A percentile compares a stretch with the other conserved stretches of the same genome.
These are phyloP conservation scores for Pseudocheirus occidentalis DNA, from an alignment of 2,797 vertebrate genomes.

Conservation along the genomic window DNA sequence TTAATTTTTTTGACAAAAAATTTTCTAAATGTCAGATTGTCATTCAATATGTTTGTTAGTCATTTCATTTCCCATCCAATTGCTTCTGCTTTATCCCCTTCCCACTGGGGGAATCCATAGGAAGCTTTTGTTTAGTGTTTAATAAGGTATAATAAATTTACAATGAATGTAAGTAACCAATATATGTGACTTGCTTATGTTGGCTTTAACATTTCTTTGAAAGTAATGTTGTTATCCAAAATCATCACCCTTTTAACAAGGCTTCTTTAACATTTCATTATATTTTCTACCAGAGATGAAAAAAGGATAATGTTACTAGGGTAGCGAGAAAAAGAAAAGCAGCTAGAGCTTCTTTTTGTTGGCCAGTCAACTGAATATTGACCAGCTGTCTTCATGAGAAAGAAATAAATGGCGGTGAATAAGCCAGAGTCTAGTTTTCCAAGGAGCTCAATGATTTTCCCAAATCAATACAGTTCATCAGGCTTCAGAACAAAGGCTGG, in stretches of 20 bases:
- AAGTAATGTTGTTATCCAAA: slow-evolving; percentile 42
- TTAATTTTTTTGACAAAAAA: slow-evolving; percentile 65
- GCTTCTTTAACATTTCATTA: slow-evolving; percentile 59
- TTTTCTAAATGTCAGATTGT: slow-evolving; percentile 31
- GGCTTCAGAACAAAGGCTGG: slow-evolving; percentile 87
- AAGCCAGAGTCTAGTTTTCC: slow-evolving; percentile 88
- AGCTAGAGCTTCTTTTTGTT: slow-evolving; percentile 83
- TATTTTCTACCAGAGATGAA: slow-evolving; percentile 67
- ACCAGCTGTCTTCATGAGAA: slow-evolving; percentile 87
- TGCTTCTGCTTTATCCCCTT: neutral
- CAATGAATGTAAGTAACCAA: neutral
- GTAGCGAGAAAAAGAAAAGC: slow-evolving; percentile 80
- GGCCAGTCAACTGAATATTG: slow-evolving; percentile 86
- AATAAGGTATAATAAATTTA: neutral
- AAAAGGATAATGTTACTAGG: slow-evolving; percentile 76
- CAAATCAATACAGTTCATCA: slow-evolving; percentile 88
- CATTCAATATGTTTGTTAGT: neutral
- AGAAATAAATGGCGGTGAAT: slow-evolving; percentile 87
- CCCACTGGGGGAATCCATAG: neutral
- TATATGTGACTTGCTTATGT: neutral
- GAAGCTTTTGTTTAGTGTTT: neutral
- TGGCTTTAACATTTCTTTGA: neutral
- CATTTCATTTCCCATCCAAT: neutral
- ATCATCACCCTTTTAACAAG: slow-evolving; percentile 42
- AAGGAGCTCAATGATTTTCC: slow-evolving; percentile 87